Evolutionary conservation across 2,888 invertebrate genomes (phyloP), one percentile per base, ranked within the genome.

Genomic region (Odontomyia ornata): DNA sequence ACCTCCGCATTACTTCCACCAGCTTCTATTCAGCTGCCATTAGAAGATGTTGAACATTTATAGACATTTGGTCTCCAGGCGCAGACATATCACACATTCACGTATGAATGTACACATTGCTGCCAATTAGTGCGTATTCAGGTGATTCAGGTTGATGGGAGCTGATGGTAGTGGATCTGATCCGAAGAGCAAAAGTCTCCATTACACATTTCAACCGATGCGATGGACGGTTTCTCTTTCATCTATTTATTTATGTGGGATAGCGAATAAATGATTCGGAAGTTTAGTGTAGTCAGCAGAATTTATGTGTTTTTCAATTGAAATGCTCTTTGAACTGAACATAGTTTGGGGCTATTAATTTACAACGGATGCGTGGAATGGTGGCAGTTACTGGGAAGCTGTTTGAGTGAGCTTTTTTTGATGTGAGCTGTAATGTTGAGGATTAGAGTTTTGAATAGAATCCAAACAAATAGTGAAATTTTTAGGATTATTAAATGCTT

Each of bases 91-190:
- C 67, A 27, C 46, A 67, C 46, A 43, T 15, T 23, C 23, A 67
- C 11, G 21, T 36, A 21, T 43, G 25, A 21, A 21, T 43, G 46
- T 18, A 67, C 23, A 18, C 43, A 21, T 43, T 9, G 36, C 21
- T 67, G 43, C 67, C 28, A 67, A 67, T 67, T 67, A 67, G 67
- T 27, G 67, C 25, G 67, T 67, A 43, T 43, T 67, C 23, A 46
- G 28, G 64, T 64, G 28, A 64, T 64, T 64, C 64, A 30, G n/a
- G 0, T 64, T 64, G 64, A 64, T 64, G 30, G n/a, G 60, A 21
- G 7, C n/a, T n/a, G n/a, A n/a, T 60, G 15, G 52, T 15, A 15
- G 7, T 5, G 21, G 25, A 52, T 52, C 52, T 13, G 52, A 52
- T 9, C 23, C 4, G 60, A 5, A 60, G 18, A 60, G 23, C 60